Evolutionary conservation across 1,140 invertebrate genomes (phyloP), one percentile per base, ranked within the genome.

Genomic region (Druon quercuslanigerum): DNA sequence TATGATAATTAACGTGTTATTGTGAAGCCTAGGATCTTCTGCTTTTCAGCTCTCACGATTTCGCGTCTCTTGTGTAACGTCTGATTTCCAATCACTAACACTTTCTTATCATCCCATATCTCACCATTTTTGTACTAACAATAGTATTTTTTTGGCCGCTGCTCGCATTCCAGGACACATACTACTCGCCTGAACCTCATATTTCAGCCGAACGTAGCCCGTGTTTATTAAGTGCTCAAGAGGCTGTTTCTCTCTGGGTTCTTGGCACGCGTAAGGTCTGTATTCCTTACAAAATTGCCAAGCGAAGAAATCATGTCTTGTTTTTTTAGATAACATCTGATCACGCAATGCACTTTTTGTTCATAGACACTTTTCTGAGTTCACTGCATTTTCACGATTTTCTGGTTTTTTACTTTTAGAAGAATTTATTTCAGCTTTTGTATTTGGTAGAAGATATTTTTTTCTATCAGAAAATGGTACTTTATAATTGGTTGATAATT

Each of bases 231-330:
- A 96, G 95, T 92, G 95, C 95, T 93, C 95, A 96, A 94, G 96
- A 96, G 94, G 96, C 96, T 93, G 95, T 96, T 94, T 96, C 95
- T 92, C 95, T 96, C 91, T 96, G 95, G 95, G 95, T 96, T 91
- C 95, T 96, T 93, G 95, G 95, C 93, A 95, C 95, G 92, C 94
- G 95, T 93, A 96, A 96, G 96, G 96, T 96, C 94, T 94, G 93
- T 94, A 93, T 90, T 84, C 81, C 78, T 83, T 82, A 78, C 82
- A 81, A 77, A 75, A 83, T 57, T 84, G 83, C 75, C 79, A 82
- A 79, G 83, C 80, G 82, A 87, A 75, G 75, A 66, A 74, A 40
- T 8, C 6, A 17, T n/a, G 19, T n/a, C 16, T 46, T 52, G 12
- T 73, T 51, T 17, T 2, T 50, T 70, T 75, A 75, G 7, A 66